Conservation (phyloP, 30 jellyfish, hydroid and myxozoan species). For the Aurelia coerulea region DNA sequence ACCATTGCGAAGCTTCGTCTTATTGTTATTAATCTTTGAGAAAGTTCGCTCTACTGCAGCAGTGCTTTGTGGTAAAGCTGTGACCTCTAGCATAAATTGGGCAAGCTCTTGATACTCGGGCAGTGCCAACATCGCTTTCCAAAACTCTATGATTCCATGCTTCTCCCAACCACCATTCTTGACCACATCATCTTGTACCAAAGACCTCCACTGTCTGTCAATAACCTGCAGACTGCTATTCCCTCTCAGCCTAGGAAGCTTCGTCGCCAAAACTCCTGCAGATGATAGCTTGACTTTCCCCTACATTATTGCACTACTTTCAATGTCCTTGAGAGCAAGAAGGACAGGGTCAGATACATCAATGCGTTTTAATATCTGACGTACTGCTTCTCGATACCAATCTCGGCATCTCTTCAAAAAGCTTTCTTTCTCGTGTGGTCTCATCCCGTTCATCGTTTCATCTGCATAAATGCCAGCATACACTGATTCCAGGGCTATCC, state of each 20-base stretch:
- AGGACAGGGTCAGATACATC: not conserved
- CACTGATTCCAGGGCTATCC: conserved; percentile 45
- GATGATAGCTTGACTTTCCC: not conserved
- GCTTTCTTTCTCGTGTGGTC: conserved; percentile 49
- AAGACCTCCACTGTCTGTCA: conserved; percentile 65
- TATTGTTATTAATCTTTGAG: conserved; percentile 44
- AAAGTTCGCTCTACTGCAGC: conserved; percentile 65
- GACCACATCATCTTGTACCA: conserved; percentile 21
- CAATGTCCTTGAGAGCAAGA: not conserved
- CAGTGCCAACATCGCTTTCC: conserved; percentile 21
- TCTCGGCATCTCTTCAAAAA: conserved; percentile 45
- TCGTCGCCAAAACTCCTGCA: conserved; percentile 4
- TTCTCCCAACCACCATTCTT: conserved; percentile 40
- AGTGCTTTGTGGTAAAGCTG: conserved; percentile 71
- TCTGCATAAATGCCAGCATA: conserved; percentile 26
- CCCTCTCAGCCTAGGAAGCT: conserved; percentile 16
- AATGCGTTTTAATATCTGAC: not conserved
- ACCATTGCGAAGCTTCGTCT: conserved; percentile 40
- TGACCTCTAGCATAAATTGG: conserved; percentile 51
- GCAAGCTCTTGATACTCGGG: conserved; percentile 34
- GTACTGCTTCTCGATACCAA: not conserved
- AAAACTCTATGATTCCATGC: conserved; percentile 9
- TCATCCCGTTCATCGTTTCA: conserved; percentile 23
- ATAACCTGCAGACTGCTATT: conserved; percentile 26
- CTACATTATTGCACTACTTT: not conserved